phyloP scores from a whole-genome alignment of 2,888 invertebrate species.

The Morinoia aosen region DNA sequence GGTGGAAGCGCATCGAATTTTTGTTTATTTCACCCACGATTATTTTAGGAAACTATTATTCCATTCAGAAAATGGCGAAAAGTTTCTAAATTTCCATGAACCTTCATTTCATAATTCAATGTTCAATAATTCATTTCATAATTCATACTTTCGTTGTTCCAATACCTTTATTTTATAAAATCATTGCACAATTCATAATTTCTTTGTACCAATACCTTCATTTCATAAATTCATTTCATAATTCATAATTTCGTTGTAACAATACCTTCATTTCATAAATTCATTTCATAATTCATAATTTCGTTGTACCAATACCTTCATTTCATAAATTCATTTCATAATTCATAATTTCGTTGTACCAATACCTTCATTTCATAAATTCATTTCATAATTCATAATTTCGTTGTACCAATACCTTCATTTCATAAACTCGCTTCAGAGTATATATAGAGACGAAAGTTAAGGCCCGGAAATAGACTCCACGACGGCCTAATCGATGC shows the following conservation, averaged over 20 bases:
- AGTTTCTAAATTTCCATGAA: background rate
- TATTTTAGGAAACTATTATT: background rate
- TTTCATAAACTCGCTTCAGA: background rate
- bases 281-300: too few relatives aligned
- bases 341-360: background rate
- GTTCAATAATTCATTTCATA: too few relatives aligned
- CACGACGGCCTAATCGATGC: background rate
- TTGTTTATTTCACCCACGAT: background rate
- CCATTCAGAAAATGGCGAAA: background rate
- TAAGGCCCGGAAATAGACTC: background rate
- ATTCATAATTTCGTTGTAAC: too few relatives aligned
- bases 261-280: too few relatives aligned
- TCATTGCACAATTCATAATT: too few relatives aligned
- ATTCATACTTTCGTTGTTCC: too few relatives aligned
- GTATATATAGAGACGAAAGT: background rate
- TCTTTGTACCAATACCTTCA: too few relatives aligned
- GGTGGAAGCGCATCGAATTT: background rate
- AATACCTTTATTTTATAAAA: too few relatives aligned
- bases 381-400: too few relatives aligned
- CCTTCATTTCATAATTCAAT: too few relatives aligned
- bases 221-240: too few relatives aligned
- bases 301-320: too few relatives aligned
- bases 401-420: background rate
- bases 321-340: background rate
- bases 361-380: background rate